These are phyloP conservation scores for Cichladusa arquata DNA, from an alignment of 2,113 vertebrate species.

Conservation along the genomic window DNA sequence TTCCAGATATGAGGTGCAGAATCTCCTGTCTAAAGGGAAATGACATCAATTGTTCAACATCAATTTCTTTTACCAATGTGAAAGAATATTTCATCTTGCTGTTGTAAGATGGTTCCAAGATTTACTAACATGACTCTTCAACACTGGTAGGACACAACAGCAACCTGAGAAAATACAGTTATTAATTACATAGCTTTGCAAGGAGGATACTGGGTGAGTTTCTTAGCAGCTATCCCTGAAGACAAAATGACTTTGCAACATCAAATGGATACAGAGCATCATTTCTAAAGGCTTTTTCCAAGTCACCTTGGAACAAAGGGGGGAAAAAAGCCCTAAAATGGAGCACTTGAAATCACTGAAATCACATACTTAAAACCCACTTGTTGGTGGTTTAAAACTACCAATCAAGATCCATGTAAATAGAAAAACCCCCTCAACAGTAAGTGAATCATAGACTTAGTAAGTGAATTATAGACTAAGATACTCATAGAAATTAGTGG, in stretches of 20 bases:
- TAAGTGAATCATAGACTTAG: background rate
- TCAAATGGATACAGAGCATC: accelerated
- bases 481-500: background rate
- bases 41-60: background rate
- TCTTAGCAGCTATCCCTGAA: background rate
- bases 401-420: background rate
- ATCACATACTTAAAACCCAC: background rate
- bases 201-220: background rate
- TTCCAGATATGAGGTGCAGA: background rate
- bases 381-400: background rate
- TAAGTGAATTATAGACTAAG: background rate
- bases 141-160: background rate
- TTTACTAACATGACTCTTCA: background rate
- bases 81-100: background rate
- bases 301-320: background rate
- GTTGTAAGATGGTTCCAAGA: background rate
- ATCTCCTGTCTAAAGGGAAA: background rate
- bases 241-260: background rate
- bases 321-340: background rate
- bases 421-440: accelerated
- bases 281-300: background rate
- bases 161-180: background rate
- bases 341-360: background rate
- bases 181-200: background rate
- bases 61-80: background rate